Conservation (phyloP, 2,888 invertebrate species). For the Athrips mouffetella region DNA sequence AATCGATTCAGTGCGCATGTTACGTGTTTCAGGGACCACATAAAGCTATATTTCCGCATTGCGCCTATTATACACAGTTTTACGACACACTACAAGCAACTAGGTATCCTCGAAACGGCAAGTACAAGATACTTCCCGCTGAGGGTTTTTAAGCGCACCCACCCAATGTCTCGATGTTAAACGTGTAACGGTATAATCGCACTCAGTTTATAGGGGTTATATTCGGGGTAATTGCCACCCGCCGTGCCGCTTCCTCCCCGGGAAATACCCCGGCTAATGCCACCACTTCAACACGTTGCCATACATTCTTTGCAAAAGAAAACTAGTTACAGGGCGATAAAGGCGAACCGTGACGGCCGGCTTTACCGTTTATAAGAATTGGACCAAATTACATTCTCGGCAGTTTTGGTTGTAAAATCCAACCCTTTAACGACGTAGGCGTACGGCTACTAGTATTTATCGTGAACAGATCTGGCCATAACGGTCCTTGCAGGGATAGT, state of each 20-base stretch:
- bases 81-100: constrained; percentile 63
- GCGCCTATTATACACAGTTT: constrained; percentile 66
- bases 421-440: constrained; percentile 38
- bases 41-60: constrained; percentile 68
- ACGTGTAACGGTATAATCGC: constrained; percentile 56
- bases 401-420: constrained; percentile 34
- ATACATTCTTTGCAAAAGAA: constrained; percentile 34
- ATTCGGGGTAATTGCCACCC: constrained; percentile 56
- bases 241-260: constrained; percentile 36
- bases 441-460: constrained; percentile 43
- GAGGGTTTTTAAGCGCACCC: constrained; percentile 47
- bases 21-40: constrained; percentile 64
- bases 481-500: constrained; percentile 38
- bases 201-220: constrained; percentile 51
- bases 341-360: constrained; percentile 19
- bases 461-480: constrained; percentile 43
- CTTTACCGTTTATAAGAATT: constrained; percentile 14
- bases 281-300: constrained; percentile 37
- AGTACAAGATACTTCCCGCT: constrained; percentile 38
- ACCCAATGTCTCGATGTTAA: constrained; percentile 53
- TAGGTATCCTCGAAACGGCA: constrained; percentile 54
- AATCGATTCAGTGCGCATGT: constrained; percentile 65
- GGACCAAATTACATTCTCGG: constrained; percentile 15
- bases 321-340: constrained; percentile 20
- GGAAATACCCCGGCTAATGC: constrained; percentile 41